Percentiles rank a stretch among this genome's conserved stretches.
These are phyloP conservation scores for Conops quadrifasciatus DNA, from an alignment of 2,888 invertebrate species.

Conservation along the genomic window DNA sequence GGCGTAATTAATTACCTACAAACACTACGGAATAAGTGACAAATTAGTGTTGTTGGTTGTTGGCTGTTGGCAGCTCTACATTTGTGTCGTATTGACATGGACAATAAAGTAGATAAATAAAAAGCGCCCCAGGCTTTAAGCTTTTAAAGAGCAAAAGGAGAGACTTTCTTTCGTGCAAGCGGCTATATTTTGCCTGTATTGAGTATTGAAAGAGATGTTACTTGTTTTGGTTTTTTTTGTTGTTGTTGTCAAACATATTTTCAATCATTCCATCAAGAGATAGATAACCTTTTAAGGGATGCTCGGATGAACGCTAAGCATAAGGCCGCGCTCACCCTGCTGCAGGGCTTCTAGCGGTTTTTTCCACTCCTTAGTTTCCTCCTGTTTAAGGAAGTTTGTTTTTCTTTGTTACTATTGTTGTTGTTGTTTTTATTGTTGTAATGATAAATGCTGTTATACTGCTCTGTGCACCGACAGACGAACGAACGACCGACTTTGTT, in stretches of 20 bases:
- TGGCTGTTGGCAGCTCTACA: constrained; percentile 11
- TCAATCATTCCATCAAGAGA: not conserved
- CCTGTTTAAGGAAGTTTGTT: no score
- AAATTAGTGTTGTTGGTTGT: constrained; percentile 16
- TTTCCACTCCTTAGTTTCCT: constrained; percentile 13
- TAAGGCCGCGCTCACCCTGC: constrained; percentile 40
- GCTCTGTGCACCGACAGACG: constrained; percentile 13
- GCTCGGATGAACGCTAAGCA: constrained; percentile 16
- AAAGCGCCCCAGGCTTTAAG: not conserved
- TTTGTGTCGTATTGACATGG: constrained; percentile 15
- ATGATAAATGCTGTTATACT: not conserved
- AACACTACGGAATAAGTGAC: constrained; percentile 37
- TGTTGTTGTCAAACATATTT: not conserved
- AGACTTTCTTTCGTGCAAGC: constrained; percentile 12
- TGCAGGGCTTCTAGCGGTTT: constrained; percentile 37
- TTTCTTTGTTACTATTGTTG: constrained; percentile 21
- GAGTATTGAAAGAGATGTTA: not conserved
- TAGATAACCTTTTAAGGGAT: constrained; percentile 32
- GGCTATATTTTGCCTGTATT: constrained; percentile 22
- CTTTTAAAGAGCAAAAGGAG: no score
- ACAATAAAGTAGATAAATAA: constrained; percentile 17
- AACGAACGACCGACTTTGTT: constrained; percentile 46
- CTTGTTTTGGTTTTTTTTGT: not conserved
- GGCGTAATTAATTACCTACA: constrained; percentile 44
- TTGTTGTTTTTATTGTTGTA: not conserved